Percentiles rank a stretch among this genome's conserved stretches.
Evolutionary conservation across 2,113 vertebrate species (phyloP).

Genomic region (Myiagra hebetior): DNA sequence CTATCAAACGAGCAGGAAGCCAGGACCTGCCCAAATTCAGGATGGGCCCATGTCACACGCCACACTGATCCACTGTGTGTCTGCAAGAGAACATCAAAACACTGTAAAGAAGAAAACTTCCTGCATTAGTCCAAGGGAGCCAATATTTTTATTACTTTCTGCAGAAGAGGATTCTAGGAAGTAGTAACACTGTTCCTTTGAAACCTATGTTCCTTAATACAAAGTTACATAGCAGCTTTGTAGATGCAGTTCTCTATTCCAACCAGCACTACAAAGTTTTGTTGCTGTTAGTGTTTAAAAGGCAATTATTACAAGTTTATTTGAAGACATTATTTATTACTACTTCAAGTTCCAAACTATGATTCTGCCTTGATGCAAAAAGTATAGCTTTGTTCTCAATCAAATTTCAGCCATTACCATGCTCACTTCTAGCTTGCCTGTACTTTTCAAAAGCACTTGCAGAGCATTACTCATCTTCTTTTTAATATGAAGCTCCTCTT

Average conservation of each 20-base stretch:
- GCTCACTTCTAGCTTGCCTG: background rate
- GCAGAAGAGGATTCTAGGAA: background rate
- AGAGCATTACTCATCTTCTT: background rate
- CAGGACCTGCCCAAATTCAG: conserved; percentile 94
- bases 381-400: background rate
- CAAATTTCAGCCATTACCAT: background rate
- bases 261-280: background rate
- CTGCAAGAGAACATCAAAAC: conserved; percentile 64
- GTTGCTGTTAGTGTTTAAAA: background rate
- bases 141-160: background rate
- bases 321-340: background rate
- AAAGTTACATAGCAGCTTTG: background rate
- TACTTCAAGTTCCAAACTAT: background rate
- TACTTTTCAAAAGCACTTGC: background rate
- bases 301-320: background rate
- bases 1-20: conserved; percentile 96
- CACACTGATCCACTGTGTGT: conserved; percentile 97
- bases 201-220: background rate
- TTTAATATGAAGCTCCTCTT: background rate
- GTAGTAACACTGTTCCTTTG: background rate
- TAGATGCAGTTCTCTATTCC: background rate
- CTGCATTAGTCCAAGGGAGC: rapidly evolving
- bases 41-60: conserved; percentile 97
- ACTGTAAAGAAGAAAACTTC: background rate
- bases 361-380: background rate